Base-by-base conservation (phyloP, 1,140 invertebrate genomes). In the Diabrotica undecimpunctata region DNA sequence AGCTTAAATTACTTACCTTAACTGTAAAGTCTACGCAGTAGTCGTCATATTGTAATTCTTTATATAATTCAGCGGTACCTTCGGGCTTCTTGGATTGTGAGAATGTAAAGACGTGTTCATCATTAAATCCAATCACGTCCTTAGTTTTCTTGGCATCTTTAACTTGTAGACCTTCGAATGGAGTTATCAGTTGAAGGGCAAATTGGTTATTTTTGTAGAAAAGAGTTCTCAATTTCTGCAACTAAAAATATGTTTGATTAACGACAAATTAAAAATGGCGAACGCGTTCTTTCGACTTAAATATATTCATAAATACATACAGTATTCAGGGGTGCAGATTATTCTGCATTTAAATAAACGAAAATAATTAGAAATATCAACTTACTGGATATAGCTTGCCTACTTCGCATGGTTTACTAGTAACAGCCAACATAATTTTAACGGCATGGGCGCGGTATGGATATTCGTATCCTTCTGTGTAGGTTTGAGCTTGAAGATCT, bases 381-480 rank as follows among this genome's bases (percentile, higher is more conserved):
- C 69, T 69, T 72, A 73, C 72, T n/a, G 57, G 52, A 41, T 61
- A 64, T 5, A 77, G 62, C 52, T 67, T 67, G 35, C 73, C 72
- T 14, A 69, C 62, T 70, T 73, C 61, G 61, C 77, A 78, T n/a
- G 70, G 66, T 41, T 69, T 54, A 12, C 70, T 63, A 11, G 62
- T 72, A 9, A 88, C 76, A 4, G 79, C 83, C 66, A 89, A 73
- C 9, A 88, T 83, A 35, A 80, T 80, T 69, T 85, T 88, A 0
- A 81, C 80, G 5, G 87, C 83, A 6, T 81, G 82, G 5, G 83
- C 76, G 75, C 87, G 82, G 80, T 85, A 88, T 46, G 86, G 85
- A 80, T 86, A 88, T 7, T 80, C 69, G 5, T 84, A 72, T 5
- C 83, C 85, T 68, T 84, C 78, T 13, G 80, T 71, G 69, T 85